Base-by-base conservation (phyloP, 2,888 invertebrate genomes). In the Beris morrisii region DNA sequence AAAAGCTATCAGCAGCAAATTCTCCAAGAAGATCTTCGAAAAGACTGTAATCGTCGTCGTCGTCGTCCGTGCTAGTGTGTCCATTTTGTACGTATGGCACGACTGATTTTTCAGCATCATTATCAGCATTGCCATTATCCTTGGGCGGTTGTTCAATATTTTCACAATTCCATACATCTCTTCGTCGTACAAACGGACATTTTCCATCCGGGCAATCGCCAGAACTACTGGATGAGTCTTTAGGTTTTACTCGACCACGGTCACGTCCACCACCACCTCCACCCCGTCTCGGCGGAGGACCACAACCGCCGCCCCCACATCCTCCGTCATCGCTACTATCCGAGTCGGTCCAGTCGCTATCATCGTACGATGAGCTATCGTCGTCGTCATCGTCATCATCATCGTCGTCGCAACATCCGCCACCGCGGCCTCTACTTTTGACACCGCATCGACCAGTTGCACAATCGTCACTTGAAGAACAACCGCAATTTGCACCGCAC, bases 211-310 rank as follows among this genome's bases (percentile, higher is more conserved):
- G 12, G 12, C 30, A 48, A 48, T 48, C 59, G 5, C 32, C 46
- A 15, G 22, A 13, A 12, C 50, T 61, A 7, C 50, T 50, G 52
- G 50, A 61, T 11, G 61, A 61, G 22, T 52, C 61, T 38, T 50
- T 61, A 38, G 50, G 38, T 32, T 48, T 6, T 12, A 3, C 7
- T 7, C 28, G 5, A 22, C 52, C 31, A 1, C 13, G 11, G n/a
- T 13, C 13, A 30, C 22, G 12, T 7, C 48, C 46, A 48, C 59
- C 59, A 5, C 22, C 38, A 50, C 50, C n/a, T 22, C 12, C n/a
- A 4, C 46, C 11, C 4, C 45, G 13, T 11, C 48, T 46, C n/a
- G 28, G 48, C 15, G 32, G 48, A 13, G 48, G 59, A 13, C 38
- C 38, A 32, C 61, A 61, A 4, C 38, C 52, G 11, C 61, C 38